phyloP scores from a whole-genome alignment of 2,113 vertebrate species.

The Chloropsis hardwickii region DNA sequence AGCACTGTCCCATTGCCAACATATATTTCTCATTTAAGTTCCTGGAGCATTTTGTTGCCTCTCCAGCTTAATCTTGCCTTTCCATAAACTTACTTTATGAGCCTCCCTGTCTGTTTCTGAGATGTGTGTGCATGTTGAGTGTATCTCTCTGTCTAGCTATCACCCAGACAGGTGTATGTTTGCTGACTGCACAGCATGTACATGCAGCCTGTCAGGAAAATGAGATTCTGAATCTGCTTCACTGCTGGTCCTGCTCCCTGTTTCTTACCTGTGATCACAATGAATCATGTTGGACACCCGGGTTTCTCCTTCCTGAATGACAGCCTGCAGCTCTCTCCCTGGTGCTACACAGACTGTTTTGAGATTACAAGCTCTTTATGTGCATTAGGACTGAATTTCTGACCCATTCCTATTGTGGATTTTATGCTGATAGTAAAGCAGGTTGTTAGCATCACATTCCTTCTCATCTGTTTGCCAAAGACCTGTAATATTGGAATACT shows the following conservation, averaged over 20 bases:
- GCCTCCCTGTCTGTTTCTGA: constrained; percentile 15
- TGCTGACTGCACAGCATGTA: not conserved
- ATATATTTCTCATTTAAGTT: constrained; percentile 47
- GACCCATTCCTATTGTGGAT: not conserved
- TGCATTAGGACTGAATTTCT: not conserved
- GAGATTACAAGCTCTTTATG: not conserved
- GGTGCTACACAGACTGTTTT: not conserved
- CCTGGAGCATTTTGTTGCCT: constrained; percentile 38
- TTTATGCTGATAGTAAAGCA: constrained; percentile 1
- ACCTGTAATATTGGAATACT: not conserved
- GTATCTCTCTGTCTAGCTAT: not conserved
- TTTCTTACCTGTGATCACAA: not conserved
- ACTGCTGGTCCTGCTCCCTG: not conserved
- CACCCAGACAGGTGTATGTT: not conserved
- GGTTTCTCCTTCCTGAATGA: not conserved
- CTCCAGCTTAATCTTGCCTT: constrained; percentile 41
- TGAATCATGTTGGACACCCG: not conserved
- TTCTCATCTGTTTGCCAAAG: not conserved
- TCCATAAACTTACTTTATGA: constrained; percentile 45
- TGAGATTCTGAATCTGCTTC: not conserved
- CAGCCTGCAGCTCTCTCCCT: not conserved
- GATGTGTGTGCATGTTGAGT: not conserved
- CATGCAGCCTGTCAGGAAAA: not conserved
- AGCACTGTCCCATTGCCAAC: constrained; percentile 49
- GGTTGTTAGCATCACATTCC: not conserved